These are phyloP conservation scores for Acrocephalus arundinaceus DNA, from an alignment of 2,113 vertebrate genomes.

Conservation along the genomic window DNA sequence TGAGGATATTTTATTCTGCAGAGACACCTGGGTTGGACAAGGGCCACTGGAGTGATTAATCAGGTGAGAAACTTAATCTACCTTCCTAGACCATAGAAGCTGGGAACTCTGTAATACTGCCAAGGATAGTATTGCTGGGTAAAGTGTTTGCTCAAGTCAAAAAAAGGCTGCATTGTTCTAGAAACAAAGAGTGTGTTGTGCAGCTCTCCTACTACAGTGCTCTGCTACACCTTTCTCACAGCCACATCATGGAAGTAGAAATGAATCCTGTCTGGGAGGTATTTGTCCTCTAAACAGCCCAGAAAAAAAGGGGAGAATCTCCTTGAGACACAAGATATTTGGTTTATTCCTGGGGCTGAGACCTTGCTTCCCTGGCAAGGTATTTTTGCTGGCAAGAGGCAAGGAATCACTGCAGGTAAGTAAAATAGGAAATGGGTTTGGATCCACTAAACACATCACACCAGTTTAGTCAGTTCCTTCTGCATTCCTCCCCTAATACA, in stretches of 20 bases:
- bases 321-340: neutral
- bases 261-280: neutral
- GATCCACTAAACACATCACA: neutral
- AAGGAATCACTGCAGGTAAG: neutral
- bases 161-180: constrained; percentile 42
- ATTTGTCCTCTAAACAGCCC: neutral
- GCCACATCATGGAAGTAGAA: neutral
- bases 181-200: constrained; percentile 7
- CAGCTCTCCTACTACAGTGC: neutral
- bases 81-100: neutral
- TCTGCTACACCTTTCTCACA: constrained; percentile 14
- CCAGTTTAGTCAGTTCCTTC: neutral
- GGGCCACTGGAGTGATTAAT: neutral
- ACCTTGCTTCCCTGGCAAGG: neutral
- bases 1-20: neutral
- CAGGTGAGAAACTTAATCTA: constrained; percentile 38
- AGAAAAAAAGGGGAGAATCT: neutral
- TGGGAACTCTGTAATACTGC: neutral
- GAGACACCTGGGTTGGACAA: neutral
- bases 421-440: neutral
- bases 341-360: neutral
- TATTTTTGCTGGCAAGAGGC: neutral
- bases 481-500: neutral
- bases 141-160: constrained; percentile 34
- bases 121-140: constrained; percentile 13